Conservation (phyloP, 2,113 vertebrate species). For the Elephas maximus region DNA sequence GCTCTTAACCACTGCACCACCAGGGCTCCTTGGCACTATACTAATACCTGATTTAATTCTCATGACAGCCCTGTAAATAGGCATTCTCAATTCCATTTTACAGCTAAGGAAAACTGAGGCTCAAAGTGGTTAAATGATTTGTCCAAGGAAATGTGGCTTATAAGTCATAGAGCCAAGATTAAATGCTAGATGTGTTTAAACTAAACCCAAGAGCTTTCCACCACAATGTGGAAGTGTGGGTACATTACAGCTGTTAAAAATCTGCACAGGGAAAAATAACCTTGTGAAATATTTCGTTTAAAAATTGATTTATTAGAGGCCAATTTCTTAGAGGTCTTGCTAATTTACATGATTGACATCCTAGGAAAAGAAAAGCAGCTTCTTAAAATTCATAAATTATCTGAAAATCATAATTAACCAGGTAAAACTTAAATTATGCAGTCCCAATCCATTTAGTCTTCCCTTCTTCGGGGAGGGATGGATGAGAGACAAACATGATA, state of each 20-base stretch:
- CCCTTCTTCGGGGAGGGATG: conserved; percentile 5
- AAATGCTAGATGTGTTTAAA: neutral
- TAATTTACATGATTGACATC: conserved; percentile 80
- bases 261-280: conserved; percentile 57
- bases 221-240: neutral
- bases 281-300: conserved; percentile 55
- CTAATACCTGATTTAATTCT: conserved; percentile 8
- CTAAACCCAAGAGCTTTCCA: conserved; percentile 4
- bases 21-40: neutral
- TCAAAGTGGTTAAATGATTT: neutral
- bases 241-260: conserved; percentile 44
- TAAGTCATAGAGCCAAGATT: neutral
- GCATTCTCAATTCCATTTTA: conserved; percentile 46
- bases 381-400: conserved; percentile 75
- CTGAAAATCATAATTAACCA: conserved; percentile 79
- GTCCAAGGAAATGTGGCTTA: neutral
- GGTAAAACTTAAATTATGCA: conserved; percentile 76
- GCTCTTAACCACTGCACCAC: neutral
- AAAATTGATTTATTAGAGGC: conserved; percentile 70
- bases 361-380: conserved; percentile 72
- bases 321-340: conserved; percentile 68
- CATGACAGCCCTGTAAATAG: neutral
- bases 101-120: conserved; percentile 48
- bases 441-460: conserved; percentile 64
- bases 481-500: neutral